Conservation (phyloP, 2,797 vertebrate genomes). For the Anas acuta region DNA sequence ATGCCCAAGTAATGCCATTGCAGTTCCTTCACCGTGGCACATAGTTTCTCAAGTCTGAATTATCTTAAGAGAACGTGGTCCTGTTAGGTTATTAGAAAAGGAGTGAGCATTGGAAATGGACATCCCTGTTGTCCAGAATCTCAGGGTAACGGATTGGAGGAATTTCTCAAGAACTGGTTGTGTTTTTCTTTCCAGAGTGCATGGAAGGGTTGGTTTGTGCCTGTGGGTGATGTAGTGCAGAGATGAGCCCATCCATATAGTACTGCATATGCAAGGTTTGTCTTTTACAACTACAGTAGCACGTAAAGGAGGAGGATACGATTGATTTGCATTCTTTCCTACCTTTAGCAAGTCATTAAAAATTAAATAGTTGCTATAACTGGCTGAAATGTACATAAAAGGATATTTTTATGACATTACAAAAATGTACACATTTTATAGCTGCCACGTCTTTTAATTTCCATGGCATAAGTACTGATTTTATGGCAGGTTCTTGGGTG, state of each 20-base stretch:
- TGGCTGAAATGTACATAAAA: neutral
- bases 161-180: neutral
- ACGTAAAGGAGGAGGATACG: neutral
- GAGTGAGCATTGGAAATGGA: neutral
- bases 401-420: neutral
- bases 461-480: neutral
- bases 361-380: neutral
- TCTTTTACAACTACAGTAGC: neutral
- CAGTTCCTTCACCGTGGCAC: neutral
- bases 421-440: neutral
- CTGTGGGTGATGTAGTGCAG: neutral
- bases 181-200: slow-evolving; percentile 10
- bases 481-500: neutral
- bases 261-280: neutral
- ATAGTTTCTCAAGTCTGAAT: neutral
- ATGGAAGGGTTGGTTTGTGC: neutral
- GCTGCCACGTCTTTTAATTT: neutral
- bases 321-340: neutral
- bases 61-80: neutral
- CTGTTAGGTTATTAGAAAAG: neutral
- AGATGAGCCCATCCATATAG: neutral
- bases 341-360: neutral
- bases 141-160: neutral
- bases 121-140: neutral
- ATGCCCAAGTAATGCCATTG: neutral